These are phyloP conservation scores for Chironomus striatipennis DNA, from an alignment of 1,140 invertebrate species.

Conservation along the genomic window DNA sequence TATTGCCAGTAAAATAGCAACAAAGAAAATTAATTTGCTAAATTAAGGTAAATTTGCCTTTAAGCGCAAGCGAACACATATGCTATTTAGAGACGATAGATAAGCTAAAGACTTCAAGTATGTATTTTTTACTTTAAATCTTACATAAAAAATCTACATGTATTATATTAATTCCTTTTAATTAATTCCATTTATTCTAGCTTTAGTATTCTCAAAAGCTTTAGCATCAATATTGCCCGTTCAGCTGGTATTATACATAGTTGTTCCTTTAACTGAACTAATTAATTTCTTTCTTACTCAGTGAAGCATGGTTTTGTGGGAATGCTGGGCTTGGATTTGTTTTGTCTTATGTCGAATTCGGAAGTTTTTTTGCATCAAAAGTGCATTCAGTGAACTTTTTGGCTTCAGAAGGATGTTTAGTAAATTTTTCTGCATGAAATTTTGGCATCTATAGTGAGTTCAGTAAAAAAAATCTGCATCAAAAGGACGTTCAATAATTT, in stretches of 20 bases:
- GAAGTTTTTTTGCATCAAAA: too few species aligned
- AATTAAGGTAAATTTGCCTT: slow-evolving; percentile 15
- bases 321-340: not conserved
- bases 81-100: slow-evolving; percentile 8
- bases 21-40: slow-evolving; percentile 19
- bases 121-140: not conserved
- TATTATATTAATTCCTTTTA: slow-evolving; percentile 21
- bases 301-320: not conserved
- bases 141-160: not conserved
- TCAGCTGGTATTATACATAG: not conserved
- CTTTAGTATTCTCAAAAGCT: not conserved
- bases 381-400: too few species aligned
- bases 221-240: not conserved
- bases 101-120: not conserved
- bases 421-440: too few species aligned
- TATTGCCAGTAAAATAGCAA: not conserved
- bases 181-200: slow-evolving; percentile 18
- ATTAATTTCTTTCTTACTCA: slow-evolving; percentile 16
- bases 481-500: too few species aligned
- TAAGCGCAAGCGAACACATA: slow-evolving; percentile 12
- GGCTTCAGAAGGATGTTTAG: too few species aligned
- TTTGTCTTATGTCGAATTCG: not conserved
- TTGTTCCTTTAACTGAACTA: not conserved
- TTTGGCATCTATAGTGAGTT: too few species aligned
- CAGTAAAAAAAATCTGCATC: too few species aligned